phyloP scores from a whole-genome alignment of 2,888 invertebrate genomes.

The Thyatira batis region DNA sequence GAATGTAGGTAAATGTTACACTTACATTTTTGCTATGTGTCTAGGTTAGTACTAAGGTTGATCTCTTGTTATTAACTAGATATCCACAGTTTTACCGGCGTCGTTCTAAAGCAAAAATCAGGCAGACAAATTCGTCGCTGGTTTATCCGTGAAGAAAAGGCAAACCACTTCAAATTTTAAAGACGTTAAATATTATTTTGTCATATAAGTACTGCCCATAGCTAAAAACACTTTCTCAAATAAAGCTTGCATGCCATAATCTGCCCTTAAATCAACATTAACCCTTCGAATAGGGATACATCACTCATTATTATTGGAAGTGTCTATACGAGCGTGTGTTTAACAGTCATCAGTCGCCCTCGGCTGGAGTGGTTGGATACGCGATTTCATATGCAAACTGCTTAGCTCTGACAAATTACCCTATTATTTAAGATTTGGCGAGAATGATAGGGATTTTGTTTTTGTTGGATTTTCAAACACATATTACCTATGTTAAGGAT shows the following conservation, averaged over 20 bases:
- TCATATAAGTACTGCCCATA: background rate
- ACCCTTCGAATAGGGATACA: constrained; percentile 10
- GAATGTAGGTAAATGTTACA: no score
- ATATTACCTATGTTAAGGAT: no score
- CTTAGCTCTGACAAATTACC: constrained; percentile 68
- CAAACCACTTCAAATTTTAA: no score
- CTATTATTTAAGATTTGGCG: constrained; percentile 72
- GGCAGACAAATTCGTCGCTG: no score
- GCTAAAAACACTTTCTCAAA: background rate
- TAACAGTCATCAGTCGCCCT: constrained; percentile 57
- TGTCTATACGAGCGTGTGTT: constrained; percentile 25
- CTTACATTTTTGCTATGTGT: no score
- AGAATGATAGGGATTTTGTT: constrained; percentile 69
- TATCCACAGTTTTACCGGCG: no score
- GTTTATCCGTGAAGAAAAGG: no score
- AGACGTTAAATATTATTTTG: no score
- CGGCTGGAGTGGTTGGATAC: constrained; percentile 37
- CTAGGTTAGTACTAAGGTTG: no score
- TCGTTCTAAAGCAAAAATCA: no score
- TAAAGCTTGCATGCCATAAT: background rate
- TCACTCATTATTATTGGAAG: constrained; percentile 30
- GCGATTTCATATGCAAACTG: constrained; percentile 74
- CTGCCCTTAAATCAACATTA: constrained; percentile 2
- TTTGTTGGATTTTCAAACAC: no score
- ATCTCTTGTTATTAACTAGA: no score